Evolutionary conservation across 2,888 invertebrate species (phyloP).

Genomic region (Tipula lateralis): DNA sequence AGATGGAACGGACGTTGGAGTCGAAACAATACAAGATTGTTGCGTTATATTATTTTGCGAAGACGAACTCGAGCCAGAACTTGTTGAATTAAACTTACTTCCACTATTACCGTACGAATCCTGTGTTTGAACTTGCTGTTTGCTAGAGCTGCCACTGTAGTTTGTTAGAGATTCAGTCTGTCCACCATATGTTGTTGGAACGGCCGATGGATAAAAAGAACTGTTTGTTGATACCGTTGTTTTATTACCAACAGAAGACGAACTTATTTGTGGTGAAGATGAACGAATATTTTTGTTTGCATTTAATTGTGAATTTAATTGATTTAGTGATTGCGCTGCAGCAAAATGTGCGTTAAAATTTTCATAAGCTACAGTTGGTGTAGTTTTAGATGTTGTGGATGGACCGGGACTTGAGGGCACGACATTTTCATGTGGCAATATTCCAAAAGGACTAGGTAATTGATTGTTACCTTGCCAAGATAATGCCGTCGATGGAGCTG

Average conservation of each 20-base stretch:
- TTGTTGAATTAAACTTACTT: slow-evolving; percentile 36
- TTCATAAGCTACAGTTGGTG: slow-evolving; percentile 55
- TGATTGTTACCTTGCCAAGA: slow-evolving; percentile 72
- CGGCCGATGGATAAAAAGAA: slow-evolving; percentile 27
- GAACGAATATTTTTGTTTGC: slow-evolving; percentile 52
- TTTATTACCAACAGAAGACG: slow-evolving; percentile 45
- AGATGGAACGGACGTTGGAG: slow-evolving; percentile 54
- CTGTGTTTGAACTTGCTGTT: slow-evolving; percentile 28
- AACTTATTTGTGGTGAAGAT: slow-evolving; percentile 52
- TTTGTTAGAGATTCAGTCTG: slow-evolving; percentile 27
- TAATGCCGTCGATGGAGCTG: slow-evolving; percentile 50
- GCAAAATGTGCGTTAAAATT: slow-evolving; percentile 68
- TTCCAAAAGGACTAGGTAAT: slow-evolving; percentile 69
- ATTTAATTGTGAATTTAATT: slow-evolving; percentile 54
- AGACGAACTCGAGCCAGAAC: slow-evolving; percentile 55
- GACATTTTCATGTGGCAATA: slow-evolving; percentile 67
- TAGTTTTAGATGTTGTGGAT: slow-evolving; percentile 56
- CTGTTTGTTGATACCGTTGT: slow-evolving; percentile 36
- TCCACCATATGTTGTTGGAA: slow-evolving; percentile 30
- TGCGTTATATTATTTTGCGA: slow-evolving; percentile 53
- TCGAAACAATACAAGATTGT: slow-evolving; percentile 69
- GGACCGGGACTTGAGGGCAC: slow-evolving; percentile 61
- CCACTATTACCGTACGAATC: slow-evolving; percentile 12
- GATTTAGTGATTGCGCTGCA: slow-evolving; percentile 37
- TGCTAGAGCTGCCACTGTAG: background rate